Evolutionary conservation across 1,140 invertebrate genomes (phyloP).

Genomic region (Patella vulgata): DNA sequence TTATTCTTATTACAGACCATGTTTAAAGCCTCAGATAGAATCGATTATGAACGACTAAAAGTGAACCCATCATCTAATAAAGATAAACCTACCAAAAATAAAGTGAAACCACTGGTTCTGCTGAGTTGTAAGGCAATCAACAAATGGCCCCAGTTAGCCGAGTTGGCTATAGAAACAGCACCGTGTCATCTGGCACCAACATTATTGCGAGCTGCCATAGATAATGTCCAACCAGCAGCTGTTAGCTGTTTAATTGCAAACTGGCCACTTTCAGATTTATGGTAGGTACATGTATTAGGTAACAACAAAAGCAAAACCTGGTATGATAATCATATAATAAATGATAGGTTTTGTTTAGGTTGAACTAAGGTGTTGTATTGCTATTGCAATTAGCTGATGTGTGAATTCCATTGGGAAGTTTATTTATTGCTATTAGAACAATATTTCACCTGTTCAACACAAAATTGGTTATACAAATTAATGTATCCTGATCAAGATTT

Average conservation of each 20-base stretch:
- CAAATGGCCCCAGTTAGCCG: conserved; percentile 18
- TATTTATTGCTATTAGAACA: no score
- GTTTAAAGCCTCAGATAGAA: conserved; percentile 46
- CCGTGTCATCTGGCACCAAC: conserved; percentile 38
- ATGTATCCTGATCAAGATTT: no score
- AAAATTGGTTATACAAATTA: no score
- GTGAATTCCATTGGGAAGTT: no score
- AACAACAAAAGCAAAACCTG: no score
- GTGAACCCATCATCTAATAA: conserved; percentile 28
- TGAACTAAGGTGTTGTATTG: no score
- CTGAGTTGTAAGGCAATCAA: conserved; percentile 20
- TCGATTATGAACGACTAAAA: conserved; percentile 39
- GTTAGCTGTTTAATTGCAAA: conserved; percentile 40
- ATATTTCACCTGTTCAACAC: no score
- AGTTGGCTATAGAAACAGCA: conserved; percentile 27
- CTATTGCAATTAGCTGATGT: no score
- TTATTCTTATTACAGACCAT: conserved; percentile 21
- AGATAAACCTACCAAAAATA: conserved; percentile 4
- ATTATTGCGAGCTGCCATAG: conserved; percentile 36
- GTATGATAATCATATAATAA: neutral
- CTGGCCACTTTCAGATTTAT: conserved; percentile 43
- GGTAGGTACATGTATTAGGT: conserved; percentile 32
- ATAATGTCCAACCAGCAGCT: conserved; percentile 30
- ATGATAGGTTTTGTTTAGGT: neutral
- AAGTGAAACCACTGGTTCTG: conserved; percentile 22